Conservation (phyloP, 2,888 invertebrate species). For the Drosophila maculinotata region DNA sequence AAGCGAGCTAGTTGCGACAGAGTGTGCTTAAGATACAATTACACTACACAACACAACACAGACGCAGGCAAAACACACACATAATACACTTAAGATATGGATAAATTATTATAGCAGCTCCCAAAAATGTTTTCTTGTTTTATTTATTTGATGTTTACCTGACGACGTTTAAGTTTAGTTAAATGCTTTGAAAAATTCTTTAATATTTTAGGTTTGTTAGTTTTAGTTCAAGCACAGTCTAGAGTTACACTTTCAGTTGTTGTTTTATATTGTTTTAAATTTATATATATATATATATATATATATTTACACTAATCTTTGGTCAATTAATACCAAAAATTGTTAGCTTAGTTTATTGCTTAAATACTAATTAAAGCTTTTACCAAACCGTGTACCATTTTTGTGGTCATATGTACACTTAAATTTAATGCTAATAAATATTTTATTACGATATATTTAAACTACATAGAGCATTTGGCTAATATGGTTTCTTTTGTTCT, state of each 20-base stretch:
- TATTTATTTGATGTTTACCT: constrained; percentile 45
- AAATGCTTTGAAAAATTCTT: constrained; percentile 47
- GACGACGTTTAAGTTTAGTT: constrained; percentile 39
- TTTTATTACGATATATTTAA: constrained; percentile 16
- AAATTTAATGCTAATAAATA: constrained; percentile 36
- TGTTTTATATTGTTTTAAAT: constrained; percentile 16
- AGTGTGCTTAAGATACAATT: constrained; percentile 1
- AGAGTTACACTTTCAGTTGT: constrained; percentile 63
- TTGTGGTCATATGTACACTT: constrained; percentile 79
- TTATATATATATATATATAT: neutral
- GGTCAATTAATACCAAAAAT: constrained; percentile 44
- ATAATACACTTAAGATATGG: neutral
- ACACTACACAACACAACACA: constrained; percentile 32
- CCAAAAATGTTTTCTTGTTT: constrained; percentile 33
- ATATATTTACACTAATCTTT: constrained; percentile 39
- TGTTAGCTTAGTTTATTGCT: constrained; percentile 36
- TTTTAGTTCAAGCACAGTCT: constrained; percentile 64
- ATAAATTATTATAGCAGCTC: constrained; percentile 32
- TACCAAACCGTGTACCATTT: constrained; percentile 73
- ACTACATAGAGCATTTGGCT: constrained; percentile 9
- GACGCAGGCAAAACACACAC: constrained; percentile 8
- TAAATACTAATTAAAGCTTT: constrained; percentile 79
- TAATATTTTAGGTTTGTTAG: constrained; percentile 10
- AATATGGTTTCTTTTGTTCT: neutral
- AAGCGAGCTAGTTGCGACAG: constrained; percentile 16